These are phyloP conservation scores for Drosophila maculinotata DNA, from an alignment of 2,888 invertebrate species.

Conservation along the genomic window DNA sequence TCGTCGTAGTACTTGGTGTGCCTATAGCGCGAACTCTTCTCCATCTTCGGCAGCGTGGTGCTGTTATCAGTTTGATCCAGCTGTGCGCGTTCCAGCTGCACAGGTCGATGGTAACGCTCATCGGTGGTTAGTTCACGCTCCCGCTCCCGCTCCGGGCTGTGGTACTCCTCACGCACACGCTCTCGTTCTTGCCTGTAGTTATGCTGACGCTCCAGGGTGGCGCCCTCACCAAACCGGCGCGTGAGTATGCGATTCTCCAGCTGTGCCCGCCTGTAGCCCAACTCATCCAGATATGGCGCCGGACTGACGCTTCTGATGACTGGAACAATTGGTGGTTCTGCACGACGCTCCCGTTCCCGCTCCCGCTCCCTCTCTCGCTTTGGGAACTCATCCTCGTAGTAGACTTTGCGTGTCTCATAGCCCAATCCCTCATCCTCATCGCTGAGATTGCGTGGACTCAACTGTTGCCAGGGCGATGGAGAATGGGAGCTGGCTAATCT, in stretches of 20 bases:
- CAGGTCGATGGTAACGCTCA: not conserved
- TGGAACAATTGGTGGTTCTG: constrained; percentile 88
- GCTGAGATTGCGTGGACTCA: constrained; percentile 86
- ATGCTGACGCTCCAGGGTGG: constrained; percentile 85
- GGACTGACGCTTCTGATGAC: constrained; percentile 87
- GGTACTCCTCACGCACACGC: constrained; percentile 38
- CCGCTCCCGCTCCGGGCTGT: constrained; percentile 53
- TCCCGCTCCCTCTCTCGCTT: too few species aligned
- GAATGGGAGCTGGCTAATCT: constrained; percentile 80
- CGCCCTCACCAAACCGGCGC: constrained; percentile 85
- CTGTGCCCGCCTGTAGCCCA: constrained; percentile 90
- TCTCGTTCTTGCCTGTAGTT: constrained; percentile 71
- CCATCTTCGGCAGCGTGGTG: constrained; percentile 57
- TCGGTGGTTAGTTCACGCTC: constrained; percentile 5
- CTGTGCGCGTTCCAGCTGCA: constrained; percentile 80
- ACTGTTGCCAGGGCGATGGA: constrained; percentile 83
- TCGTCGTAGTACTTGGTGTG: constrained; percentile 84
- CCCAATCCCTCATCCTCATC: constrained; percentile 94
- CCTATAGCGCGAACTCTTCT: constrained; percentile 82
- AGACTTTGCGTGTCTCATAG: constrained; percentile 87
- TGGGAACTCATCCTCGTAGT: constrained; percentile 84
- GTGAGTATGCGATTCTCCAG: constrained; percentile 91
- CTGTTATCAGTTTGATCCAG: constrained; percentile 23
- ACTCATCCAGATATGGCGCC: constrained; percentile 85
- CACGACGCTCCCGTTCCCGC: too few species aligned